Evolutionary conservation across 2,113 vertebrate genomes (phyloP).

Genomic region (Tenrec ecaudatus): DNA sequence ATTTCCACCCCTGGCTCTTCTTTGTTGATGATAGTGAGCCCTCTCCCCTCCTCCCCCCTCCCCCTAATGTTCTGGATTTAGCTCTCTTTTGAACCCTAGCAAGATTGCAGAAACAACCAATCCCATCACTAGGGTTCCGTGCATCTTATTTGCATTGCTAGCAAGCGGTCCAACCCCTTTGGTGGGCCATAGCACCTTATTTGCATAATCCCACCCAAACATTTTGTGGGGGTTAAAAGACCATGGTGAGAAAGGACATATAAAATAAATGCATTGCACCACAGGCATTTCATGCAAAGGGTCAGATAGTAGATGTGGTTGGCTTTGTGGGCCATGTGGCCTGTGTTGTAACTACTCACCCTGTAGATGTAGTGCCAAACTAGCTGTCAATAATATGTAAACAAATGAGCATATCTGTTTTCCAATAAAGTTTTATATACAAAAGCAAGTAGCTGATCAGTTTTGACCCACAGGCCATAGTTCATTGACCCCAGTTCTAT

Average conservation of each 20-base stretch:
- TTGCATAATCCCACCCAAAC: background rate
- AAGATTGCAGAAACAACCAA: background rate
- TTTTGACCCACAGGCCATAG: background rate
- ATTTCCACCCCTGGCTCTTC: background rate
- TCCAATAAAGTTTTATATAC: background rate
- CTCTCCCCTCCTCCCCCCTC: background rate
- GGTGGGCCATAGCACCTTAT: background rate
- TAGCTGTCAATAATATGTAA: background rate
- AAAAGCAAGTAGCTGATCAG: background rate
- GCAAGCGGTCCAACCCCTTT: background rate
- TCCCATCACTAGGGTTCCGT: background rate
- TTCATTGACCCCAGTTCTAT: background rate
- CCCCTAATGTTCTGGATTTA: background rate
- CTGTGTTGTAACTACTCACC: background rate
- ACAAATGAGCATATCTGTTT: background rate
- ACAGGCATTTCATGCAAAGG: background rate
- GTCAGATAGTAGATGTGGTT: background rate
- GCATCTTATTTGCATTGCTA: background rate
- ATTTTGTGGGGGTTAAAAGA: background rate
- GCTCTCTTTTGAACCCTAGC: background rate
- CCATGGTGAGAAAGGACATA: background rate
- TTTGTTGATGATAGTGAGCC: background rate
- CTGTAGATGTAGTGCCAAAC: background rate
- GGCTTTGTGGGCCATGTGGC: background rate
- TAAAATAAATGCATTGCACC: background rate